These are phyloP conservation scores for Tragelaphus strepsiceros DNA, from an alignment of 2,113 vertebrate species.

Conservation along the genomic window DNA sequence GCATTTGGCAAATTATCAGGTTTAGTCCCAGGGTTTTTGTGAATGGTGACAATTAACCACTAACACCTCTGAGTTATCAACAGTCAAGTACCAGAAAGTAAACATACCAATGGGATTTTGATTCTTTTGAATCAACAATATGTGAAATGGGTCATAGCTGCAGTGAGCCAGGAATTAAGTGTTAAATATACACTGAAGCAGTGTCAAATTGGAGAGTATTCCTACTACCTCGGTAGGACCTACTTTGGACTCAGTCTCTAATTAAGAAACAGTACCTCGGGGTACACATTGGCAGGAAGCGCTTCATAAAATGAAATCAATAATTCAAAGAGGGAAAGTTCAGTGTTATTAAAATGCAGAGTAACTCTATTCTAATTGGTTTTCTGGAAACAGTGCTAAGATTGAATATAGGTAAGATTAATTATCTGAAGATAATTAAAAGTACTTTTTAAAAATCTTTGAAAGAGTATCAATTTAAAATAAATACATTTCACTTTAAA, in stretches of 20 bases:
- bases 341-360: not conserved
- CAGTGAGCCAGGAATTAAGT: not conserved
- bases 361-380: not conserved
- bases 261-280: not conserved
- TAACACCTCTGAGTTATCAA: conserved; percentile 23
- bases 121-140: conserved; percentile 30
- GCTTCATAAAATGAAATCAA: conserved; percentile 44
- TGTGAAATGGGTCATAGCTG: conserved; percentile 25
- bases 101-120: conserved; percentile 4
- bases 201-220: not conserved
- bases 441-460: not conserved
- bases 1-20: not conserved
- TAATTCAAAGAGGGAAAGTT: conserved; percentile 31
- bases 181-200: not conserved
- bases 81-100: not conserved
- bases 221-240: not conserved
- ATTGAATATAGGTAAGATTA: not conserved
- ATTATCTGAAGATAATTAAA: not conserved
- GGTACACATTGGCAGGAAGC: not conserved
- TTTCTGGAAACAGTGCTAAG: not conserved
- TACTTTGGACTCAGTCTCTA: not conserved
- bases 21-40: conserved; percentile 7
- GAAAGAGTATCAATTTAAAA: not conserved
- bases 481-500: not conserved
- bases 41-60: not conserved